phyloP scores from a whole-genome alignment of 2,113 vertebrate species.

The Salvelinus fontinalis region DNA sequence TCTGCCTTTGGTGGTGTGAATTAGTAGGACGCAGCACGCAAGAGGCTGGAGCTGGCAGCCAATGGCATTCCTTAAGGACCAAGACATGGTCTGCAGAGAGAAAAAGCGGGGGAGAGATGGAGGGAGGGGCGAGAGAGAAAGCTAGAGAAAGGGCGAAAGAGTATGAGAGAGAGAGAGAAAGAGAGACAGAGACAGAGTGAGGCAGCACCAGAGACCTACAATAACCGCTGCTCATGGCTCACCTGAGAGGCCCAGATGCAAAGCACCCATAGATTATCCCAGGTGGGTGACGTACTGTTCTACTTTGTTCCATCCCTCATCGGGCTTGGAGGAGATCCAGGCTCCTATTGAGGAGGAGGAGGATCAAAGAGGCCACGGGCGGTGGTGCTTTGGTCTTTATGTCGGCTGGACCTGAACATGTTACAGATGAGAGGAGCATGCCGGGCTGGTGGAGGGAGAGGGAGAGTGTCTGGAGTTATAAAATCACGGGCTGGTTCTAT shows the following conservation, averaged over 20 bases:
- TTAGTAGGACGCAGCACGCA: constrained; percentile 35
- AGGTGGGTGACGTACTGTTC: too few relatives aligned
- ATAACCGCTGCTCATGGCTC: too few relatives aligned
- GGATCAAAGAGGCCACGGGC: too few relatives aligned
- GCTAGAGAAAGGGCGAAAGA: neutral
- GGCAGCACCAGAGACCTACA: constrained; percentile 22
- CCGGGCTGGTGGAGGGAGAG: too few relatives aligned
- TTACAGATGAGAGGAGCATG: constrained; percentile 10
- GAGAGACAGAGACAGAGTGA: too few relatives aligned
- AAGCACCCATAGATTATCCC: too few relatives aligned
- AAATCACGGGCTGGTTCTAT: neutral
- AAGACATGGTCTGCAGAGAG: constrained; percentile 21
- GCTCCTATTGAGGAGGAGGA: too few relatives aligned
- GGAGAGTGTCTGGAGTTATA: constrained; percentile 55
- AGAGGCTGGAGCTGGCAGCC: constrained; percentile 36
- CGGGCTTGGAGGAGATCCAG: too few relatives aligned
- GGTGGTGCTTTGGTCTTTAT: too few relatives aligned
- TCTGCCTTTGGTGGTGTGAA: constrained; percentile 36
- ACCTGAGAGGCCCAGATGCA: too few relatives aligned
- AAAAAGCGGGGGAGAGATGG: neutral
- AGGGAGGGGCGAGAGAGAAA: constrained; percentile 17
- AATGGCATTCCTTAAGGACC: constrained; percentile 48
- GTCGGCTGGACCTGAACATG: constrained; percentile 52
- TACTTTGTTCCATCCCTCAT: too few relatives aligned
- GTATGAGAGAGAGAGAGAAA: constrained; percentile 19